phyloP scores from a whole-genome alignment of 2,888 invertebrate species.

The Brachypterus glaber region DNA sequence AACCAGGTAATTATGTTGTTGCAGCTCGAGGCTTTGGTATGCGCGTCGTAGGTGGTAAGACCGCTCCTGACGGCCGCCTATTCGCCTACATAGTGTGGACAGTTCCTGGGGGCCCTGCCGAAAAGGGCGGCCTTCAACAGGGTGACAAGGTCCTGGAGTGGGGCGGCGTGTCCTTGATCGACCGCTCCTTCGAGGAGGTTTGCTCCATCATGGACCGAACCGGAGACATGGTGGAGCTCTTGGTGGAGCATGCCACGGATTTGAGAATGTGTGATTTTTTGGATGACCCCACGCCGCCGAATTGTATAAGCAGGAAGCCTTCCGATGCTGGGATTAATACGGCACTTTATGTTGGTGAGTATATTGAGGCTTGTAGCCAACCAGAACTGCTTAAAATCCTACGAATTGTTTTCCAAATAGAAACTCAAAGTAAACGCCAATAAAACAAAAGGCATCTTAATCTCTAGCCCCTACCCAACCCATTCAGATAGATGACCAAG shows the following conservation, averaged over 20 bases:
- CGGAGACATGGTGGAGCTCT: conserved; percentile 75
- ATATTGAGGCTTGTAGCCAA: too few species aligned
- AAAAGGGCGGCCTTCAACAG: conserved; percentile 77
- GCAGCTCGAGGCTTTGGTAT: conserved; percentile 86
- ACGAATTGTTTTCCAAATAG: too few species aligned
- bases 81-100: conserved; percentile 90
- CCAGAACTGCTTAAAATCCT: too few species aligned
- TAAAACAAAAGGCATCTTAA: too few species aligned
- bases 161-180: conserved; percentile 80
- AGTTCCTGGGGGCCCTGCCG: conserved; percentile 84
- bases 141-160: conserved; percentile 89
- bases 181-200: conserved; percentile 90
- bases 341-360: conserved; percentile 53
- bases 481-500: too few species aligned
- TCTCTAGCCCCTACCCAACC: too few species aligned
- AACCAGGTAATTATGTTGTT: conserved; percentile 19
- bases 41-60: conserved; percentile 89
- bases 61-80: conserved; percentile 72
- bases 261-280: conserved; percentile 59
- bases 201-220: conserved; percentile 81
- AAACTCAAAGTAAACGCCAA: too few species aligned
- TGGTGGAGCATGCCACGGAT: conserved; percentile 75
- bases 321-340: conserved; percentile 40
- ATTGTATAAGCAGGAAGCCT: conserved; percentile 35
- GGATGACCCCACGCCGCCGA: conserved; percentile 53